Percentiles rank a stretch among this genome's conserved stretches.
These are phyloP conservation scores for Hippasteria phrygiana DNA, from an alignment of 53 echinoderm and acorn worm species.

Conservation along the genomic window DNA sequence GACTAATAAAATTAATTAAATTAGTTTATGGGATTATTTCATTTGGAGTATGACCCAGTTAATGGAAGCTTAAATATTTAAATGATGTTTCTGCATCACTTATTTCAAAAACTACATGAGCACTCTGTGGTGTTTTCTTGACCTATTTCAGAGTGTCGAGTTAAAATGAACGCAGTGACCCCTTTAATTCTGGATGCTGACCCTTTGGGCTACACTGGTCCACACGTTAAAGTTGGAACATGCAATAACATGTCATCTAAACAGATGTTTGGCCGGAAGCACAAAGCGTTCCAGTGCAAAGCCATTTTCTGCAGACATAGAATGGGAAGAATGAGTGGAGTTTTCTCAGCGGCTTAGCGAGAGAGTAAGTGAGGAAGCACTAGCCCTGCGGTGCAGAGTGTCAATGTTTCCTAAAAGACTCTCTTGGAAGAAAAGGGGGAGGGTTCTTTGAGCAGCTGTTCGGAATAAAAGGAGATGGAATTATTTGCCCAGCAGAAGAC, in stretches of 20 bases:
- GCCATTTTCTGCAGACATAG: neutral
- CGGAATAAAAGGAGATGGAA: neutral
- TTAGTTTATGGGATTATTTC: no score
- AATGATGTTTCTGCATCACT: no score
- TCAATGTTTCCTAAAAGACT: neutral
- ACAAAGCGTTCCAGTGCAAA: neutral
- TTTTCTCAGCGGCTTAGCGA: slow-evolving; percentile 4
- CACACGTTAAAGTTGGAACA: neutral
- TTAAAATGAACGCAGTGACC: no score
- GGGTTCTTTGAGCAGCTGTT: neutral
- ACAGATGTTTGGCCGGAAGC: slow-evolving; percentile 48
- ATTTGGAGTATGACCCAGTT: no score
- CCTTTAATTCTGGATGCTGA: neutral
- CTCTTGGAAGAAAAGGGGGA: neutral
- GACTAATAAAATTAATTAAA: no score
- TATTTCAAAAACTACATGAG: no score
- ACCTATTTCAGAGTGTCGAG: no score
- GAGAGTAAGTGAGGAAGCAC: neutral
- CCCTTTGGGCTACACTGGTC: neutral
- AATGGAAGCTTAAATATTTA: no score
- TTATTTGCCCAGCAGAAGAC: neutral
- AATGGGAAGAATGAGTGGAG: slow-evolving; percentile 26
- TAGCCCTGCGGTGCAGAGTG: neutral
- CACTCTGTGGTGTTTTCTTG: no score
- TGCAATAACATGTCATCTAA: slow-evolving; percentile 27